phyloP scores from a whole-genome alignment of 2,888 invertebrate species.

The Melangyna quadrimaculata region DNA sequence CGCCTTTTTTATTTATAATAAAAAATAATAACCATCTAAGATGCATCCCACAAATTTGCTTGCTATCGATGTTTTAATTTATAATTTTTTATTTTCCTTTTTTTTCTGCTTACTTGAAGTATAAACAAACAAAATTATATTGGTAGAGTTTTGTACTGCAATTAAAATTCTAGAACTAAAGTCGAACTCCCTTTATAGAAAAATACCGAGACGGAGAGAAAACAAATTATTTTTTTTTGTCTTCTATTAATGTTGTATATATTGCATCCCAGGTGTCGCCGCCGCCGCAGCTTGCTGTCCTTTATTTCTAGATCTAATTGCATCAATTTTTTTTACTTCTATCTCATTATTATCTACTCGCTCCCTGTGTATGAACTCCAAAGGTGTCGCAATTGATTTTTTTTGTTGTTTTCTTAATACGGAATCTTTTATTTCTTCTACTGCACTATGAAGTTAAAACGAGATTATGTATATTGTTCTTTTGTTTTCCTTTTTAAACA shows the following conservation, averaged over 20 bases:
- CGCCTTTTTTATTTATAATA: slow-evolving; percentile 42
- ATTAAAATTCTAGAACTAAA: slow-evolving; percentile 11
- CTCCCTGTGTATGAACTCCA: slow-evolving; percentile 58
- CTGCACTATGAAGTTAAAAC: slow-evolving; percentile 51
- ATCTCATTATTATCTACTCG: slow-evolving; percentile 33
- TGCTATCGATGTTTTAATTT: slow-evolving; percentile 57
- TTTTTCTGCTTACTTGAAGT: slow-evolving; percentile 8
- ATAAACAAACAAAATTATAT: background rate
- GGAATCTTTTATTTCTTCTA: slow-evolving; percentile 43
- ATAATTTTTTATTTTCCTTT: slow-evolving; percentile 1
- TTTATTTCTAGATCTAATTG: slow-evolving; percentile 31
- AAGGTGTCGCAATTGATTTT: slow-evolving; percentile 49
- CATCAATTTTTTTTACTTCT: slow-evolving; percentile 10
- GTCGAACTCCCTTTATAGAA: slow-evolving; percentile 13
- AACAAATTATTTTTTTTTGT: slow-evolving; percentile 5
- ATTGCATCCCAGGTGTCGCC: slow-evolving; percentile 64
- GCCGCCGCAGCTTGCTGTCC: slow-evolving; percentile 52
- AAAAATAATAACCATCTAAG: too few species aligned
- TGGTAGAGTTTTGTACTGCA: background rate
- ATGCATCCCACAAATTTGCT: slow-evolving; percentile 52
- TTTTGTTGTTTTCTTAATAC: slow-evolving; percentile 16
- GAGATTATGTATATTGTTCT: slow-evolving; percentile 64
- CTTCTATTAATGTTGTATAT: slow-evolving; percentile 54
- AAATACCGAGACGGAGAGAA: slow-evolving; percentile 26
- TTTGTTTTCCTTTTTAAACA: slow-evolving; percentile 76